These are phyloP conservation scores for Dasyprocta punctata DNA, from an alignment of 2,113 vertebrate genomes.

Conservation along the genomic window DNA sequence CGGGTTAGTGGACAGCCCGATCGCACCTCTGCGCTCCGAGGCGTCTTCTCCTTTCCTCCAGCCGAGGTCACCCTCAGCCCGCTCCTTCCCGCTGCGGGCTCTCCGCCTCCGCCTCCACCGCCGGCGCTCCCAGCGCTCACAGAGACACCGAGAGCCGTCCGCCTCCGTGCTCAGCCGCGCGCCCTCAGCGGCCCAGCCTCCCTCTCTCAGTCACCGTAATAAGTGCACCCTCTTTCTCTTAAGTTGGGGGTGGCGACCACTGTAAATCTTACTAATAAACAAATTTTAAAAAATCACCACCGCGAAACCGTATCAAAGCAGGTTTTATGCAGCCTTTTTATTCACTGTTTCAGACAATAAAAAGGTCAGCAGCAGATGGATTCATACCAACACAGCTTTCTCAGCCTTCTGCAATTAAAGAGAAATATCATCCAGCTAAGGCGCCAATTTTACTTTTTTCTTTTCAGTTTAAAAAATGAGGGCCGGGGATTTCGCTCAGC, in stretches of 20 bases:
- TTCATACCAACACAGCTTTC: not conserved
- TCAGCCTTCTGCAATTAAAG: not conserved
- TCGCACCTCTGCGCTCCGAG: not conserved
- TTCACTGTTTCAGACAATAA: not conserved
- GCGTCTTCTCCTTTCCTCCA: not conserved
- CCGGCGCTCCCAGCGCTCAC: no score
- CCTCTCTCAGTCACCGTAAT: not conserved
- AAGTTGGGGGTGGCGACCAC: not conserved
- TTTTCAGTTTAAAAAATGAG: not conserved
- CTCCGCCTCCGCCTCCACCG: not conserved
- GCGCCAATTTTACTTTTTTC: not conserved
- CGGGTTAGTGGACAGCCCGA: not conserved
- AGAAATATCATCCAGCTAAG: not conserved
- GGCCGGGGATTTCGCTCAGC: no score
- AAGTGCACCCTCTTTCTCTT: not conserved
- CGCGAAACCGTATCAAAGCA: not conserved
- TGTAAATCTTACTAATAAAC: conserved; percentile 3
- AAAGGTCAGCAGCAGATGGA: not conserved
- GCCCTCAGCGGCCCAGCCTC: not conserved
- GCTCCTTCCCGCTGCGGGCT: not conserved
- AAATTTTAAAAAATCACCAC: not conserved
- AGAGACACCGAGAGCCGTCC: no score
- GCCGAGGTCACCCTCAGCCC: conserved; percentile 16
- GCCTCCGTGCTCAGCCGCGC: no score
- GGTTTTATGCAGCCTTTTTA: not conserved